These are phyloP conservation scores for Oryctolagus cuniculus DNA, from an alignment of 2,113 vertebrate genomes.

Conservation along the genomic window mOryCun1.1 NC_091436.1:128234001-128234500, in stretches of 20 bases:
- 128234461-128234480: too few relatives aligned
- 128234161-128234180: not conserved
- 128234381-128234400: too few relatives aligned
- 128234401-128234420: too few relatives aligned
- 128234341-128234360: too few relatives aligned
- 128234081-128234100: not conserved
- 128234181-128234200: not conserved
- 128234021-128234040: too few relatives aligned
- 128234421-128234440: too few relatives aligned
- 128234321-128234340: too few relatives aligned
- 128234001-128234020: not conserved
- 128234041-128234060: not conserved
- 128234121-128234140: not conserved
- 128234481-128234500: too few relatives aligned
- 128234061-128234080: not conserved
- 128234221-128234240: rapidly evolving
- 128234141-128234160: not conserved
- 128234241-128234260: not conserved
- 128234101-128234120: not conserved
- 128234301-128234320: not conserved
- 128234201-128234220: not conserved
- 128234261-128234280: not conserved
- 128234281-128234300: not conserved
- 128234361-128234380: too few relatives aligned
- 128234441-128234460: too few relatives aligned